Conservation (phyloP, 2,888 invertebrate genomes). For the Hanleya hanleyi region DNA sequence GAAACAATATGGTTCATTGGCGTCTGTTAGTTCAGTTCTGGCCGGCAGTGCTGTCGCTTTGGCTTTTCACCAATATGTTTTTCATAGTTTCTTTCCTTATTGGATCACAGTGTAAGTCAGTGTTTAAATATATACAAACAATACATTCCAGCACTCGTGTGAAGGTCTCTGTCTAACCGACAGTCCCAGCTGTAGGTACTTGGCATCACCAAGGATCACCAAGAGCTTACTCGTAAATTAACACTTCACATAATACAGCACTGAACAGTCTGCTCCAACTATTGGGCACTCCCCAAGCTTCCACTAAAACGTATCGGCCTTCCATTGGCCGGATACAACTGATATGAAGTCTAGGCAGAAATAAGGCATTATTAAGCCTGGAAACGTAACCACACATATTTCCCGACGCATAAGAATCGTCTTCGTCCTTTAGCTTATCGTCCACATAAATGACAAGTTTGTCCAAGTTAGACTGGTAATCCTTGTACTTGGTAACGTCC, state of each 20-base stretch:
- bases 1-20: too few species aligned
- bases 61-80: background rate
- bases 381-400: slow-evolving; percentile 75
- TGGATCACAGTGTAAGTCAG: background rate
- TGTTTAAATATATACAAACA: background rate
- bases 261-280: slow-evolving; percentile 75
- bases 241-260: slow-evolving; percentile 76
- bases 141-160: background rate
- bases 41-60: background rate
- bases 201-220: background rate
- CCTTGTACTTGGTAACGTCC: slow-evolving; percentile 59
- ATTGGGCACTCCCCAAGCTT: slow-evolving; percentile 75
- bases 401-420: slow-evolving; percentile 60
- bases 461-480: slow-evolving; percentile 75
- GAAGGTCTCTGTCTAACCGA: background rate
- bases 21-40: too few species aligned
- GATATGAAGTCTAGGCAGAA: slow-evolving; percentile 74
- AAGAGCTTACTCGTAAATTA: slow-evolving; percentile 70
- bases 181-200: too few species aligned
- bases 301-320: slow-evolving; percentile 76
- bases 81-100: background rate
- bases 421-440: slow-evolving; percentile 67
- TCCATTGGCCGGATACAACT: slow-evolving; percentile 73
- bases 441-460: slow-evolving; percentile 75
- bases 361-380: slow-evolving; percentile 75